phyloP scores from a whole-genome alignment of 2,888 invertebrate species.

The Mimachlamys varia region DNA sequence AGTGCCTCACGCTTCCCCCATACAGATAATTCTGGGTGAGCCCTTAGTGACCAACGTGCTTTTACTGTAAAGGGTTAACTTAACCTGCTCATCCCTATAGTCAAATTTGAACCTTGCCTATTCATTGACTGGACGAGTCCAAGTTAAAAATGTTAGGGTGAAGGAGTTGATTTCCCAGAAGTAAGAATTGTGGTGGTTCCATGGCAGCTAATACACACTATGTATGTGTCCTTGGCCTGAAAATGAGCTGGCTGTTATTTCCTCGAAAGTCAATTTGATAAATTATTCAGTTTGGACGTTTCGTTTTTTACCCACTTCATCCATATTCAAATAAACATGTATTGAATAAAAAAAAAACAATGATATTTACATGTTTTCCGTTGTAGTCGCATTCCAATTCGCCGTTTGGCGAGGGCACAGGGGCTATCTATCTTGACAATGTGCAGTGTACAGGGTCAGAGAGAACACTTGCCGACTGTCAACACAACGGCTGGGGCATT shows the following conservation, averaged over 20 bases:
- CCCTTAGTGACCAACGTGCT: no score
- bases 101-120: no score
- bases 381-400: conserved; percentile 63
- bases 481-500: conserved; percentile 66
- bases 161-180: no score
- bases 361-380: neutral
- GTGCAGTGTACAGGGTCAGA: conserved; percentile 67
- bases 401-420: conserved; percentile 65
- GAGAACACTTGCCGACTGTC: conserved; percentile 62
- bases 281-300: neutral
- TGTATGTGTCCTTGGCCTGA: no score
- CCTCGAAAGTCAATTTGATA: neutral
- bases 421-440: conserved; percentile 67
- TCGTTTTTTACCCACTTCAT: neutral
- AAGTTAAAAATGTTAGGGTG: no score
- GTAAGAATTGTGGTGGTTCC: no score
- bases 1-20: no score
- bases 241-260: neutral
- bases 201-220: no score
- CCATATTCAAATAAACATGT: neutral
- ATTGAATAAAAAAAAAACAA: neutral
- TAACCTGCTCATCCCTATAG: no score
- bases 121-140: no score
- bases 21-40: no score
- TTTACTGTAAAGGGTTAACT: no score